Evolutionary conservation across 2,113 vertebrate species (phyloP).

Genomic region (Grus americana): DNA sequence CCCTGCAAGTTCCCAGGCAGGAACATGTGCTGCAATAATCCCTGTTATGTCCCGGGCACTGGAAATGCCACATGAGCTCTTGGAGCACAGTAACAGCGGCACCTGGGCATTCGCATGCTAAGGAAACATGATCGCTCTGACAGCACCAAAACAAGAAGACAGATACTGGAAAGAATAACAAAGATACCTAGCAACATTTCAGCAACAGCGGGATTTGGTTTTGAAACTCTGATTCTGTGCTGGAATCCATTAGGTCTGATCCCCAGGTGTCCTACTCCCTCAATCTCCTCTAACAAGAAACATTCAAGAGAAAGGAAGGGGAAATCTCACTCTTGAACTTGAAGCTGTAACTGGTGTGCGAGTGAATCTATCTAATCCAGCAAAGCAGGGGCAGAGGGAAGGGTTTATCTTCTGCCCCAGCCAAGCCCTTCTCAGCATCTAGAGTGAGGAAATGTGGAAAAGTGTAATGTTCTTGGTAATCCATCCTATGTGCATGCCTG

Average conservation of each 20-base stretch:
- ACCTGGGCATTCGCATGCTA: accelerated
- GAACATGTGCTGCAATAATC: accelerated
- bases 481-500: accelerated
- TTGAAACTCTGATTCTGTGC: not conserved
- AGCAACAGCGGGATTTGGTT: not conserved
- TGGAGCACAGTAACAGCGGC: accelerated
- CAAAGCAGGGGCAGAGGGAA: not conserved
- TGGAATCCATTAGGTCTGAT: slow-evolving; percentile 13
- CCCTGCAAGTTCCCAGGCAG: not conserved
- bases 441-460: not conserved
- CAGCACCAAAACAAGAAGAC: not conserved
- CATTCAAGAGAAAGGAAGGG: not conserved
- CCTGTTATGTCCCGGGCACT: accelerated
- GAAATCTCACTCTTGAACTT: not conserved
- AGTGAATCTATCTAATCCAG: not conserved
- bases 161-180: not conserved
- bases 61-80: not conserved
- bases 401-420: not conserved
- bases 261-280: not conserved
- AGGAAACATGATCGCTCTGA: not conserved
- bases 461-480: not conserved
- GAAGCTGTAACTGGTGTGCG: not conserved
- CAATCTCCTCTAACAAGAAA: slow-evolving; percentile 6
- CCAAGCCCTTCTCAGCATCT: not conserved
- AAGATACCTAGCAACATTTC: not conserved